Evolutionary conservation across 2,113 vertebrate genomes (phyloP).

Genomic region (Maccullochella peelii): DNA sequence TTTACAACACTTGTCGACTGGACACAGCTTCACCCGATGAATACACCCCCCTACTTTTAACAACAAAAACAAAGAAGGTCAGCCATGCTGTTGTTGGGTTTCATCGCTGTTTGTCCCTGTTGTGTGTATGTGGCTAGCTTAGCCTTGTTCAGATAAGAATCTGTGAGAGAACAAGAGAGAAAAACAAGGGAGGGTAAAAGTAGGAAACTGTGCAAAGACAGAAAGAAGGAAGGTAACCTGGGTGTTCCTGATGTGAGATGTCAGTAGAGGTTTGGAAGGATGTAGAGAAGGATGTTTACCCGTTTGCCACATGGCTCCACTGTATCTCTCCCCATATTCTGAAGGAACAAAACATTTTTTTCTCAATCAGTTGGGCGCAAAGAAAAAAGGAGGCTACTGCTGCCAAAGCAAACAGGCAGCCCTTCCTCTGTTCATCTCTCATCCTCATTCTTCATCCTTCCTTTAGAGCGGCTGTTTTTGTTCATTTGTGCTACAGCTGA

Average conservation of each 20-base stretch:
- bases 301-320: slow-evolving; percentile 14
- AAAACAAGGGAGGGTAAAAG: slow-evolving; percentile 11
- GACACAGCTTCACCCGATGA: neutral
- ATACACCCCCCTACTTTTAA: neutral
- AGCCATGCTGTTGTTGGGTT: slow-evolving; percentile 9
- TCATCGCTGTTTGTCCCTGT: neutral
- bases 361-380: slow-evolving; percentile 18
- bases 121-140: slow-evolving; percentile 23
- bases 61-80: slow-evolving; percentile 16
- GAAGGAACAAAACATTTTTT: slow-evolving; percentile 34
- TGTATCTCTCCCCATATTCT: neutral
- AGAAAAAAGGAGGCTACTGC: slow-evolving; percentile 4
- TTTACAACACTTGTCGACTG: slow-evolving; percentile 5
- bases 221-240: neutral
- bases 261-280: slow-evolving; percentile 12
- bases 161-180: slow-evolving; percentile 7
- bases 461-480: slow-evolving; percentile 23
- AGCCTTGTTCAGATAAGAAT: slow-evolving; percentile 29
- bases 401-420: slow-evolving; percentile 53
- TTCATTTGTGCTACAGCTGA: slow-evolving; percentile 17
- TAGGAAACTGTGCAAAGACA: neutral
- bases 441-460: slow-evolving; percentile 10
- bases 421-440: slow-evolving; percentile 16
- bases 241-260: slow-evolving; percentile 2
- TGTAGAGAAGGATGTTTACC: slow-evolving; percentile 25